Base-by-base conservation (phyloP, 2,888 invertebrate species). In the Sarcophaga rosellei region DNA sequence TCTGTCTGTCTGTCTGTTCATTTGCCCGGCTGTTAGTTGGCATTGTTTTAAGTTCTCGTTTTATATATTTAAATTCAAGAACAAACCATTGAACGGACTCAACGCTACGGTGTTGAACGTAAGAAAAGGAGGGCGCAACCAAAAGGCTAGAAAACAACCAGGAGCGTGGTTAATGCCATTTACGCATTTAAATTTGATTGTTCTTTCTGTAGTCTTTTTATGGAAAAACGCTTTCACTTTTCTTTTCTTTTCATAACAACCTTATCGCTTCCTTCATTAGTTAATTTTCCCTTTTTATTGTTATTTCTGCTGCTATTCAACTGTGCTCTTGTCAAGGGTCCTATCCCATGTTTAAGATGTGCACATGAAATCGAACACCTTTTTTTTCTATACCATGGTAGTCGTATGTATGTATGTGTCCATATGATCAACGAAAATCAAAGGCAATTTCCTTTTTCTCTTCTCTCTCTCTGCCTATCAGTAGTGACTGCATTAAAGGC, bases 91-190 rank as follows among this genome's bases (percentile, higher is more conserved):
- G 35, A 57, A 59, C 25, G 47, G 69, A 62, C 21, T 62, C 23
- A 68, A 45, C 25, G 15, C 35, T 47, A n/a, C 17, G 4, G 45
- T 62, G 12, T 21, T 11, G 44, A 66, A 44, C 17, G 61, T 45
- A 20, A 53, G 23, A 53, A 80, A 35, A 85, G 65, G 83, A 88
- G 89, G 90, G 89, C 89, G 89, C 90, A 90, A 88, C 89, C 88
- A 89, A 84, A 89, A 90, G 90, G 88, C 35, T 89, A 90, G 88
- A 90, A 91, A 91, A 91, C 90, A 91, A 91, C 91, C 91, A 90
- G 88, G 89, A 90, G 91, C 91, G 90, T 90, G 89, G 89, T 90
- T 90, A 91, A 91, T 91, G 89, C 88, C 89, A 90, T 91, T 89
- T 90, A 87, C 20, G 81, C 84, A 74, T 86, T 81, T 75, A 78